Percentiles rank a stretch among this genome's conserved stretches.
Evolutionary conservation across 2,113 vertebrate species (phyloP).

Genomic region (Cairina moschata): DNA sequence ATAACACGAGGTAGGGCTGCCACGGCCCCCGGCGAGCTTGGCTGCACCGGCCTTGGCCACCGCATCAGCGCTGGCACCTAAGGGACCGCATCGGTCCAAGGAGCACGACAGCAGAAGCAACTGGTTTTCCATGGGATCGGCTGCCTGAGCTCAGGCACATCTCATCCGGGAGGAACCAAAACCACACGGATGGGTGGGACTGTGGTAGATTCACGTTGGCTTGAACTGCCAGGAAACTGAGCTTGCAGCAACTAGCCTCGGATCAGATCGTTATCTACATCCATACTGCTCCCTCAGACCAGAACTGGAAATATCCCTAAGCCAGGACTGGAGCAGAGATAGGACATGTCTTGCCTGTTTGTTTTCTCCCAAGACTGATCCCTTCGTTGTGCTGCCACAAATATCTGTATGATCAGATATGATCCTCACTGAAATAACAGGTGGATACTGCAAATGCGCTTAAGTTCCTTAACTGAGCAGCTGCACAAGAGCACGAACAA

Average conservation of each 20-base stretch:
- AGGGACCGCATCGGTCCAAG: neutral
- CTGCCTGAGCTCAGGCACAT: neutral
- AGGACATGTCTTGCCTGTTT: neutral
- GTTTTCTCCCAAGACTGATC: neutral
- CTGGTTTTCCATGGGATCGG: neutral
- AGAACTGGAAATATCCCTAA: neutral
- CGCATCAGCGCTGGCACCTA: neutral
- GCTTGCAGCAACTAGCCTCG: neutral
- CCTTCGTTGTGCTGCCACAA: neutral
- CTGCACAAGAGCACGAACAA: neutral
- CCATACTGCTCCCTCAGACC: neutral
- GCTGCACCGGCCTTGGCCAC: neutral
- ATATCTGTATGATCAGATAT: neutral
- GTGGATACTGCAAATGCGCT: neutral
- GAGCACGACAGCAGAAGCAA: neutral
- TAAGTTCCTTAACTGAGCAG: neutral
- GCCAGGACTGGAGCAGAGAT: neutral
- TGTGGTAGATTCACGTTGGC: neutral
- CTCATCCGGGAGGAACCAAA: neutral
- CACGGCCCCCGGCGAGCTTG: neutral
- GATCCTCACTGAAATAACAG: neutral
- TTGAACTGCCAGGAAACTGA: neutral
- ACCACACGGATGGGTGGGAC: neutral
- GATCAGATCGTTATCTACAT: neutral
- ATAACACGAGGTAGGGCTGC: neutral